Base-by-base conservation (phyloP, 2,888 invertebrate genomes). In the Caenorhabditis doughertyi region DNA sequence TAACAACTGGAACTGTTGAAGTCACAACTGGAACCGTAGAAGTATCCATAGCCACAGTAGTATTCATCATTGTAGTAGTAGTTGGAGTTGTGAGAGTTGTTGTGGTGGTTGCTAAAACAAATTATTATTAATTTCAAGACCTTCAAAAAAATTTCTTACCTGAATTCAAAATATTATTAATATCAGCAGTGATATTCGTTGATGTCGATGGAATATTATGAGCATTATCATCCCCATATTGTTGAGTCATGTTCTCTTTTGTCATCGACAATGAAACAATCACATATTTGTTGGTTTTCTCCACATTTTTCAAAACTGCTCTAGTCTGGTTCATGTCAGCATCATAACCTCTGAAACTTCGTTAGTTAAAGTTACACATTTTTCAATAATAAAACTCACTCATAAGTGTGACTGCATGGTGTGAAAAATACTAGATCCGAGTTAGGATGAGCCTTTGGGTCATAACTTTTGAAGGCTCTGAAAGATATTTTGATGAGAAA, bases 381-480 rank as follows among this genome's bases (percentile, higher is more conserved):
- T 11, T 16, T 39, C n/a, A n/a, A n/a, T n/a, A 35, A 18, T 13
- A 27, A 47, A 71, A 42, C 62, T 47, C 11, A 74, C 73, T 0
- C 1, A 23, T 74, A 74, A 25, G 18, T 18, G 32, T 27, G 51
- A 2, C n/a, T 55, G 42, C 73, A 74, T 32, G 73, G 73, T 2
- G 73, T 65, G 64, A 74, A 74, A 27, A 65, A 65, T 0, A 74
- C 64, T 7, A 74, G 56, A 56, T 74, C 73, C 1, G 73, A 74
- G 27, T 65, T 35, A 23, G 11, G 2, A 21, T 51, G 44, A 1
- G 39, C 29, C 16, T 16, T 25, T 21, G 53, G 53, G n/a, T 64
- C 25, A 27, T 74, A 74, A 23, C 21, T 49, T 5, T 25, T 18
- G 21, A 73, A 23, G 0, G 62, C 73, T 29, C 73, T 73, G 72